Evolutionary conservation across 2,888 invertebrate species (phyloP), one percentile per base, ranked within the genome.

Genomic region (Steinernema carpocapsae): DNA sequence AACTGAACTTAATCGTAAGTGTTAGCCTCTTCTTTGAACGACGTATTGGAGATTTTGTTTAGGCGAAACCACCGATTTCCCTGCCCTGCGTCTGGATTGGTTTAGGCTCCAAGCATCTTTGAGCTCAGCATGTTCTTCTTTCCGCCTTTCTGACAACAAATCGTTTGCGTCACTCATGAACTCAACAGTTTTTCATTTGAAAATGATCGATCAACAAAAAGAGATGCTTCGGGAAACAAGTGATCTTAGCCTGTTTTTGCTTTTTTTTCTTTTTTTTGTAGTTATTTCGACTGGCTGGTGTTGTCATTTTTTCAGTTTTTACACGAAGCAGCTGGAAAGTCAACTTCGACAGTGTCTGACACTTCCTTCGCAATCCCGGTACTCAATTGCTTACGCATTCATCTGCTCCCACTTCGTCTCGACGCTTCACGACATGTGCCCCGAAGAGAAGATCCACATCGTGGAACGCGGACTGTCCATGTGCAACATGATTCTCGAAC

Each of bases 281-380:
- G 48, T 73, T 29, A 0, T 32, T 64, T 19, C 51, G 48, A 1
- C 6, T 72, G n/a, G n/a, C n/a, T n/a, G n/a, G 17, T 70, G 17
- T 70, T n/a, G n/a, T n/a, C n/a, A n/a, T n/a, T n/a, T n/a, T 97
- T 97, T 89, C 95, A 95, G 85, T 45, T 87, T 86, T 79, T 86
- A 87, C 74, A 78, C 79, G 7, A 76, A 78, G 29, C 79, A 80
- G 19, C 78, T 84, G 71, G 86, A 87, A 64, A 70, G 94, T 86
- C 97, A 97, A 89, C 97, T 99, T 88, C 95, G 95, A 87, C 94
- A 95, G 94, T 97, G 97, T 89, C 90, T 99, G 81, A 97, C 97
- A 88, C 96, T 99, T 88, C 97, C 99, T 42, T 96, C 97, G 26
- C 99, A 99, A 89, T 95, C 95, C 89, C 92, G 99, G 52, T 99